phyloP scores from a whole-genome alignment of 2,113 vertebrate species.

The Mesitornis unicolor region DNA sequence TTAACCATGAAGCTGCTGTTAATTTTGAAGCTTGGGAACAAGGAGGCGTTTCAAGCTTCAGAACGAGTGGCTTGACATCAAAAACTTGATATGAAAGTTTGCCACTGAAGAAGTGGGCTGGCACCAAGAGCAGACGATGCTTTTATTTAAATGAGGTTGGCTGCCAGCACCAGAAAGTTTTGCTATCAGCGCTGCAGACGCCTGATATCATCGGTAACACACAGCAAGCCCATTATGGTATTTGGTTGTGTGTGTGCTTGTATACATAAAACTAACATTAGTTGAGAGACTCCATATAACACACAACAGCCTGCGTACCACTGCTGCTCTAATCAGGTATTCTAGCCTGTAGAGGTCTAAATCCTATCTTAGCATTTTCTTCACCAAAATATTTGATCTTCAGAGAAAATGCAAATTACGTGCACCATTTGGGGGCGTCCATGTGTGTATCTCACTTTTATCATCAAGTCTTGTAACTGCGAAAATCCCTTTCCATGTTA shows the following conservation, averaged over 20 bases:
- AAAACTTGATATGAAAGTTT: not conserved
- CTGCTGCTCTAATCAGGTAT: not conserved
- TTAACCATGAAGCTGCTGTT: not conserved
- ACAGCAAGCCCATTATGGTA: conserved; percentile 12
- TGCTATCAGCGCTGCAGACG: conserved; percentile 37
- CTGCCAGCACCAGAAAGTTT: conserved; percentile 35
- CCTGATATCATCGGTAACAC: conserved; percentile 48
- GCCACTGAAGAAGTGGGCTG: not conserved
- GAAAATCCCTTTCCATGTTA: not conserved
- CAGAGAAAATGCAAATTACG: not conserved
- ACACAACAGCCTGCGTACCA: not conserved
- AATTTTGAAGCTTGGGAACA: not conserved
- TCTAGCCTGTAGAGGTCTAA: not conserved
- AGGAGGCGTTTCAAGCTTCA: not conserved
- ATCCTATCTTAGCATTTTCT: conserved; percentile 14
- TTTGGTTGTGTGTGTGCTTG: conserved; percentile 34
- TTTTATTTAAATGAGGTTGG: conserved; percentile 17
- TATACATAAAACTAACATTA: conserved; percentile 26
- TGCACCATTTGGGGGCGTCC: not conserved
- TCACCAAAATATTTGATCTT: not conserved
- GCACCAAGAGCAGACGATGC: not conserved
- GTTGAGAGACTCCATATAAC: not conserved
- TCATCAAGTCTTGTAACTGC: not conserved
- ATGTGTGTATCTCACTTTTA: not conserved
- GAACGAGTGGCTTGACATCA: not conserved